Base-by-base conservation (phyloP, 2,797 vertebrate genomes). In the Danio kyathit region DNA sequence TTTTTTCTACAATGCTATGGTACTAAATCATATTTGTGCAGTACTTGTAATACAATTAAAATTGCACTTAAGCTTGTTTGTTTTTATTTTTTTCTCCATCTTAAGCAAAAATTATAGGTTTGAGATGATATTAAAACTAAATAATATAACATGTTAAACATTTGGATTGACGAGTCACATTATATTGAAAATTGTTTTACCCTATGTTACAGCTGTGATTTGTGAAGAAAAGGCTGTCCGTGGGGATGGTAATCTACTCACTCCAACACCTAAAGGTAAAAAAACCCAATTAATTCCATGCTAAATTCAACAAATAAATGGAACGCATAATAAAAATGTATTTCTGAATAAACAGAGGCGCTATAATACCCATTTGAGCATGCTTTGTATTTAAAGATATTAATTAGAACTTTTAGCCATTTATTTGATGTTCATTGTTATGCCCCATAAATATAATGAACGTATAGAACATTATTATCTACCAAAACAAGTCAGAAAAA, bases 151-250 rank as follows among this genome's bases (percentile, higher is more conserved):
- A 11, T 49, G n/a, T 7, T 76, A 7, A 75, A 3, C 19, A 5
- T 19, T 16, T 64, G 44, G 8, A n/a, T n/a, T n/a, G n/a, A n/a
- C n/a, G n/a, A n/a, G n/a, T n/a, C 0, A 4, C n/a, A n/a, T 29
- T 29, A 29, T 29, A 29, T 29, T 29, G 29, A 29, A 29, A 29
- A 29, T 29, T 29, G 29, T 1, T 29, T 29, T 29, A 3, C 29
- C 29, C n/a, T 80, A 5, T 38, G 6, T 63, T 64, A 63, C 48
- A 80, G 77, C 46, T 73, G 57, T 80, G 77, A 56, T 80, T 38
- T 72, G 69, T 64, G 17, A 71, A 12, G 8, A 8, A 4, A 6
- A 7, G 16, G n/a, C 7, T 4, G 38, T 5, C 7, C 77, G 77
- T n/a, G 69, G 77, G 7, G 77, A 80, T 46, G 49, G 59, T 5